Evolutionary conservation across 2,888 invertebrate species (phyloP), one percentile per base, ranked within the genome.

Genomic region (Neoascia interrupta): DNA sequence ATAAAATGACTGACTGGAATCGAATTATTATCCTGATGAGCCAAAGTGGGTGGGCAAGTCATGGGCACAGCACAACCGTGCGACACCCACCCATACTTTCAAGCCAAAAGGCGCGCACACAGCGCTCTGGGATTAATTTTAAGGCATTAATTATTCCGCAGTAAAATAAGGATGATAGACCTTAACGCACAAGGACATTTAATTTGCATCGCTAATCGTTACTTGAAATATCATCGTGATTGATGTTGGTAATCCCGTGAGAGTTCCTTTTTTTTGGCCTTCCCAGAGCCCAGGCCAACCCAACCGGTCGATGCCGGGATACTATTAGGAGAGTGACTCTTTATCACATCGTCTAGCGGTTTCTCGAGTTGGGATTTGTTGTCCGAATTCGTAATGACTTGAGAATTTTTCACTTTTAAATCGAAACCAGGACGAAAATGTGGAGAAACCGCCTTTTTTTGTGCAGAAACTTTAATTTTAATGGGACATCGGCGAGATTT

Each of bases 181-280:
- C 73, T 73, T 66, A 79, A 73, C 66, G 61, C 79, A 66, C 37
- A 73, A 79, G 72, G 79, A 72, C 79, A 73, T 79, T 79, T 79
- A 72, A 79, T 79, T 79, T 73, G 79, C 79, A 73, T 79, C 73
- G 66, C 79, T 79, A 73, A 79, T 79, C 79, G 79, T 73, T 68
- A 61, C 79, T 79, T 60, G 56, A 68, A 79, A 79, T 66, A 73
- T 73, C 79, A 68, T 61, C 73, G 37, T 68, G 79, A 79, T 79
- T 73, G 79, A 79, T 79, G 73, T 72, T 60, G 54, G 47, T 70
- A 79, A 79, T 72, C 72, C 51, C 58, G 13, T 13, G 54, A 53
- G 49, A 23, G 16, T 54, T 47, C 16, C 26, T 23, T 19, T n/a
- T n/a, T n/a, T n/a, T n/a, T 26, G 15, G 36, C 49, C 43, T 19